Evolutionary conservation across 2,797 vertebrate species (phyloP).

Genomic region (Lagorchestes hirsutus): DNA sequence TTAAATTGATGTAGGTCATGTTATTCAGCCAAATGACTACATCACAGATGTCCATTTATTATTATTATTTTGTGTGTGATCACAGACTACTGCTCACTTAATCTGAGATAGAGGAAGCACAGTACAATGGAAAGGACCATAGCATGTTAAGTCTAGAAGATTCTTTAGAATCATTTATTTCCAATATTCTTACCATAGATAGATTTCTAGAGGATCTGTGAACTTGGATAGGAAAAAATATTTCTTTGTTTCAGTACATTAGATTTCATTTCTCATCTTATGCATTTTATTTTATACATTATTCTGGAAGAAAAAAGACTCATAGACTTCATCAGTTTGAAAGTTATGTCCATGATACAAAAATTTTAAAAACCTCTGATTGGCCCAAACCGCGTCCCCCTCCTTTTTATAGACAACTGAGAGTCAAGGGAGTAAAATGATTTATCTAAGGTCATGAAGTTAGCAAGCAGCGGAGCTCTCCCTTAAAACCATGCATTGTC

Average conservation of each 20-base stretch:
- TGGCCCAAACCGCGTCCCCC: rapidly evolving
- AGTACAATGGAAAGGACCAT: not conserved
- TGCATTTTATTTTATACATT: not conserved
- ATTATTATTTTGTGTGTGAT: not conserved
- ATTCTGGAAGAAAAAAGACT: not conserved
- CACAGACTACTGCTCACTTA: not conserved
- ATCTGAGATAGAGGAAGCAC: not conserved
- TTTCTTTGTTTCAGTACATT: not conserved
- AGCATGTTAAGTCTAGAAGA: not conserved
- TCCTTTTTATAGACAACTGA: not conserved
- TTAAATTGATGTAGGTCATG: conserved; percentile 3
- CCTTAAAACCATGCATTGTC: not conserved
- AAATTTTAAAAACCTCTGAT: not conserved
- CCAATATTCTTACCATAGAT: not conserved
- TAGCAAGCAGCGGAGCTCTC: not conserved
- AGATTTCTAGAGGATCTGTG: not conserved
- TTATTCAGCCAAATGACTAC: not conserved
- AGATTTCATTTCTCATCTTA: not conserved
- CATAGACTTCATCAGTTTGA: not conserved
- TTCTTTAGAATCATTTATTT: not conserved
- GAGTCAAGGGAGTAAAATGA: not conserved
- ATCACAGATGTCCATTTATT: not conserved
- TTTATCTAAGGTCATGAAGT: not conserved
- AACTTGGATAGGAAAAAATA: not conserved
- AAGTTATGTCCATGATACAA: not conserved